These are phyloP conservation scores for Mus minutoides DNA, from an alignment of 2,797 vertebrate genomes.

Conservation along the genomic window DNA sequence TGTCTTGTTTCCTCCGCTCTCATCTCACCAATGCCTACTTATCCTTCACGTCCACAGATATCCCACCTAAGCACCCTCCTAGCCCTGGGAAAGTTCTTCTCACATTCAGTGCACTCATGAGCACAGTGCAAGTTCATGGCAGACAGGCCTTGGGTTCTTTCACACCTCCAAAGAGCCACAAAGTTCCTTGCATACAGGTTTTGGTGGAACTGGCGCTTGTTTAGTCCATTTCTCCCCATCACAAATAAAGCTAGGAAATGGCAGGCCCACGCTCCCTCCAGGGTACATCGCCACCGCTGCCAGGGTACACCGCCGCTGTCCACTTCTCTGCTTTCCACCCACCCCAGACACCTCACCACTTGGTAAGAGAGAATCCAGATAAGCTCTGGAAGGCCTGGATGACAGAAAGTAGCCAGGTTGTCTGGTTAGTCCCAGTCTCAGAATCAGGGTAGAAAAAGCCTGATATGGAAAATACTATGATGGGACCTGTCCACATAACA, in stretches of 20 bases:
- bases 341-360: background rate
- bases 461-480: background rate
- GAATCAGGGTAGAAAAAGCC: constrained; percentile 5
- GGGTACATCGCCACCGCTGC: background rate
- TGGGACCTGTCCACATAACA: background rate
- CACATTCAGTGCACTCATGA: background rate
- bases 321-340: background rate
- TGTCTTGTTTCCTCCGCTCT: background rate
- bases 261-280: background rate
- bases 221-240: background rate
- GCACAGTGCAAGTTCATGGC: background rate
- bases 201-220: background rate
- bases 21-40: background rate
- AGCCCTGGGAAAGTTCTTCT: background rate
- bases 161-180: background rate
- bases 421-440: constrained; percentile 10
- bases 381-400: background rate
- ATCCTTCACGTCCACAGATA: background rate
- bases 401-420: background rate
- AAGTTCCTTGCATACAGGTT: background rate
- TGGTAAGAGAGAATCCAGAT: background rate
- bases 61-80: background rate
- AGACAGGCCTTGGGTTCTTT: background rate
- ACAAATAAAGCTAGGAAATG: background rate
- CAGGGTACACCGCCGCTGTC: background rate